Percentiles rank a stretch among this genome's conserved stretches.
Conservation (phyloP, 2,113 vertebrate species). For the Mugil cephalus region DNA sequence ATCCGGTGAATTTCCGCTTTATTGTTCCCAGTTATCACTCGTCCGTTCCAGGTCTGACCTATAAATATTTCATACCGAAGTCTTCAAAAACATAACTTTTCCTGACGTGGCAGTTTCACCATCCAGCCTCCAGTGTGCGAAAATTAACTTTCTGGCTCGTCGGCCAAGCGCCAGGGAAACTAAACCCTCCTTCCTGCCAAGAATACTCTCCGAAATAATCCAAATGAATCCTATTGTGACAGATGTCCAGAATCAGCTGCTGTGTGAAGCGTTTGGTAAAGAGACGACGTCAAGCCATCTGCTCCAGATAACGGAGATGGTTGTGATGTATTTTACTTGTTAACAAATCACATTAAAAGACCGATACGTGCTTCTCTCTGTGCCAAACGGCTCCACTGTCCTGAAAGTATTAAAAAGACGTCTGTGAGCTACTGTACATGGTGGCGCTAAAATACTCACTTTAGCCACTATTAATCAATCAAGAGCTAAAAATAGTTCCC, state of each 20-base stretch:
- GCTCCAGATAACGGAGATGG: too few species aligned
- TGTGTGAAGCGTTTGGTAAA: not conserved
- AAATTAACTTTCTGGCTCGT: conserved; percentile 23
- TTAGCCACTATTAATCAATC: not conserved
- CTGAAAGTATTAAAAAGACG: too few species aligned
- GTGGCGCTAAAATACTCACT: too few species aligned
- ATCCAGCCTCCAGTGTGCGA: not conserved
- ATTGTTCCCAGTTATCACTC: not conserved
- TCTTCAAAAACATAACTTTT: not conserved
- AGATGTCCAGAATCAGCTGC: conserved; percentile 15
- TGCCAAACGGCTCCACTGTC: too few species aligned
- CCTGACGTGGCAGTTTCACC: conserved; percentile 7
- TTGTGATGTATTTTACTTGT: too few species aligned
- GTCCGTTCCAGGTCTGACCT: too few species aligned
- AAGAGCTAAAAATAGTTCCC: not conserved
- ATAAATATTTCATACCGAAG: not conserved
- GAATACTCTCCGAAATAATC: conserved; percentile 20
- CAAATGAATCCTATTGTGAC: conserved; percentile 9
- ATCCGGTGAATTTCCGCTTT: too few species aligned
- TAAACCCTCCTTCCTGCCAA: conserved; percentile 13
- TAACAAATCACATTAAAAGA: too few species aligned
- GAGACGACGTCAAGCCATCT: not conserved
- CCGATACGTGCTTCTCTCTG: too few species aligned
- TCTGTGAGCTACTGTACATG: too few species aligned
- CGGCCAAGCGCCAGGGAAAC: conserved; percentile 20